phyloP scores from a whole-genome alignment of 2,797 vertebrate genomes.

The Decapterus maruadsi region DNA sequence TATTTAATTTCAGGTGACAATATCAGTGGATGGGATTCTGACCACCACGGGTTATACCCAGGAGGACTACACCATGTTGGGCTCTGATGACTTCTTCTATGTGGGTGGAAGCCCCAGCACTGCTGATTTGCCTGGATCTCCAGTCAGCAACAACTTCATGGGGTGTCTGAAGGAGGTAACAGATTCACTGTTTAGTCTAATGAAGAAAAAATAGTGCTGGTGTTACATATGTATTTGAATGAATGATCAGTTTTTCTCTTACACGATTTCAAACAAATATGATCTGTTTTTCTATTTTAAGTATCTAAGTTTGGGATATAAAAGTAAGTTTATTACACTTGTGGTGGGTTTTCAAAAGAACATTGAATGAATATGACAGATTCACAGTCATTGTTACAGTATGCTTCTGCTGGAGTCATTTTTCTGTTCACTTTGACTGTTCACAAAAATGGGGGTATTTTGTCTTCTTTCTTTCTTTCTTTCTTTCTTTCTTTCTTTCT shows the following conservation, averaged over 20 bases:
- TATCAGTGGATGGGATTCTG: slow-evolving; percentile 98
- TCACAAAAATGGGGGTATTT: no score
- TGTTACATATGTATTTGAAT: neutral
- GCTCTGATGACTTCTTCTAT: slow-evolving; percentile 98
- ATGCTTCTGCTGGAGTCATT: no score
- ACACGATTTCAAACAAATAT: neutral
- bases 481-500: no score
- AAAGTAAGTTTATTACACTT: neutral
- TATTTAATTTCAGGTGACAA: slow-evolving; percentile 90
- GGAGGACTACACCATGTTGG: slow-evolving; percentile 99
- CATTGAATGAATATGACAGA: no score
- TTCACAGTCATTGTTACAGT: no score
- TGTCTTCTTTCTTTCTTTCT: no score
- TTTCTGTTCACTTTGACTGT: no score
- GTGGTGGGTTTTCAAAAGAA: neutral
- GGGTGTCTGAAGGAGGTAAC: slow-evolving; percentile 98
- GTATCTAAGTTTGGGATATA: neutral
- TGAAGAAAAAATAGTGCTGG: neutral
- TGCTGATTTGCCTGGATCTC: slow-evolving; percentile 96
- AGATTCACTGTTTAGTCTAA: neutral
- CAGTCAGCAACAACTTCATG: slow-evolving; percentile 99
- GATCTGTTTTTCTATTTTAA: neutral
- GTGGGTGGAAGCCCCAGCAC: slow-evolving; percentile 98
- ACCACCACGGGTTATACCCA: slow-evolving; percentile 99
- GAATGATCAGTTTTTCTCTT: neutral